Evolutionary conservation across 2,113 vertebrate genomes (phyloP), one percentile per base, ranked within the genome.

Genomic region (Acrocephalus kingi): DNA sequence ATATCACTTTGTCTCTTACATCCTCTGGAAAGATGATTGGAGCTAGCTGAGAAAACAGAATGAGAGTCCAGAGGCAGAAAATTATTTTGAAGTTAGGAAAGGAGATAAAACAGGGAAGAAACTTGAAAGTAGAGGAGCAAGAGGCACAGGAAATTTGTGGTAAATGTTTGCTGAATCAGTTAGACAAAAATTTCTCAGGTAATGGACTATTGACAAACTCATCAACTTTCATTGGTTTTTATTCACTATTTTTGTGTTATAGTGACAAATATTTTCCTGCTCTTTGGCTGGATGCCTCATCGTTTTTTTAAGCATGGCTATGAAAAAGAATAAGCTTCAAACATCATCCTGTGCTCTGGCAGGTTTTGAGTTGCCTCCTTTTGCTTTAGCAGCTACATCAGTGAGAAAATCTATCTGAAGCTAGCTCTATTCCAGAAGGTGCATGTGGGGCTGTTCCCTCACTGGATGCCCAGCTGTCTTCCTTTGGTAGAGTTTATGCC

Each of bases 141-240:
- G 25, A 51, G 19, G 7, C 18, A 77, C 10, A 64, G 86, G 24
- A 92, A 19, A 74, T 58, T 63, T 63, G 25, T 43, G 27, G 33
- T 25, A 77, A 83, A 62, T 80, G 43, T 71, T 91, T 76, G 33
- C 54, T 73, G 66, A 84, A 82, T 43, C 33, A 35, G 49, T 74
- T 66, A 75, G 72, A 78, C 27, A 85, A 80, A 80, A 58, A 71
- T 54, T 95, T 89, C 39, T 51, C 20, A 52, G 37, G 39, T 80
- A 74, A 84, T 74, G 28, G 49, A 61, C 41, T 95, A 73, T 73
- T 92, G 85, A 85, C 84, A 93, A 90, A 90, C 30, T 94, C 62
- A 85, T 86, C 68, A 74, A 39, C 10, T n/a, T 86, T 79, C 12
- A 6, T 64, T 84, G 15, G 5, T 72, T 92, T 80, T 93, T 89